Conservation (phyloP, 2,888 invertebrate genomes). For the Lasioglossum oenotherae region DNA sequence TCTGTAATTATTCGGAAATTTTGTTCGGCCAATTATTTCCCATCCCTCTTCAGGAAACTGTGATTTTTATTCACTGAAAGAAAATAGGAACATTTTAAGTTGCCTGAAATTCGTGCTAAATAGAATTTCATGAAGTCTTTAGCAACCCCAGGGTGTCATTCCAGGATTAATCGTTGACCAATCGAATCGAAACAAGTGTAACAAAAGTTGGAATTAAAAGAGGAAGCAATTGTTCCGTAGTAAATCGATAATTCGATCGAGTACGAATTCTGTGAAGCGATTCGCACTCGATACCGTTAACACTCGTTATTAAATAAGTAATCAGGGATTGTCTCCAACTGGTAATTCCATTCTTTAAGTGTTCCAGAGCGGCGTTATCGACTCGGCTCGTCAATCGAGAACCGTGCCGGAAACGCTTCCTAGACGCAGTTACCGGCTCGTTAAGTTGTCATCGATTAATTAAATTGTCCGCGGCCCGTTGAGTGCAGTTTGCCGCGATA, state of each 20-base stretch:
- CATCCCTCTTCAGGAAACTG: not conserved
- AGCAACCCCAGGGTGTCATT: not conserved
- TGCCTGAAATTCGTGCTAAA: not conserved
- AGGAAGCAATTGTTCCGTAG: not conserved
- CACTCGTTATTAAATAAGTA: conserved; percentile 20
- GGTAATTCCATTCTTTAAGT: conserved; percentile 1
- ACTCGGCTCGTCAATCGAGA: conserved; percentile 32
- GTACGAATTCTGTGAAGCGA: not conserved
- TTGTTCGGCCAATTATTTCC: not conserved
- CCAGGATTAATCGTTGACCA: not conserved
- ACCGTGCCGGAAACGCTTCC: conserved; percentile 22
- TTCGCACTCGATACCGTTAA: not conserved
- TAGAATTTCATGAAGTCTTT: not conserved
- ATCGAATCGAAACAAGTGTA: not conserved
- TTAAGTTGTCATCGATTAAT: conserved; percentile 59
- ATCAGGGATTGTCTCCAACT: conserved; percentile 29
- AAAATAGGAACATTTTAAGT: not conserved
- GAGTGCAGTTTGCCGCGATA: conserved; percentile 46
- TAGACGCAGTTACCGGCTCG: conserved; percentile 35
- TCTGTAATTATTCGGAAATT: not conserved
- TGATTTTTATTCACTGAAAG: not conserved
- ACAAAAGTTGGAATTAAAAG: not conserved
- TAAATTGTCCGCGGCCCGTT: conserved; percentile 50
- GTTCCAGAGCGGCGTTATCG: conserved; percentile 25
- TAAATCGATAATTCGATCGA: not conserved